These are phyloP conservation scores for Tachuris rubrigastra DNA, from an alignment of 2,113 vertebrate species.

Conservation along the genomic window DNA sequence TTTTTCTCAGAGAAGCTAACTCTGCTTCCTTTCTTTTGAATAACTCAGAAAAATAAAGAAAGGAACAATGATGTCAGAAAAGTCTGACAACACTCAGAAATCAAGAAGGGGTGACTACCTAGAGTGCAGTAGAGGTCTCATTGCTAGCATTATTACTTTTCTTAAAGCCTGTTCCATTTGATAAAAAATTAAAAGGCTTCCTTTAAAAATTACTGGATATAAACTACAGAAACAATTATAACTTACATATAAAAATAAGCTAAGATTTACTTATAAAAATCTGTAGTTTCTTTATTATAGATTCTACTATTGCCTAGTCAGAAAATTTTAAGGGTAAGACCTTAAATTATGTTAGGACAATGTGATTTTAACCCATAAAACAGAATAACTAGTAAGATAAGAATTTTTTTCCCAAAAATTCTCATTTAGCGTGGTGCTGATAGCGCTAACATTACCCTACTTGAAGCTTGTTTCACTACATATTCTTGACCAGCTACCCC, in stretches of 20 bases:
- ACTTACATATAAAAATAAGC: neutral
- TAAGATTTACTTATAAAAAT: neutral
- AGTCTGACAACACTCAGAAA: neutral
- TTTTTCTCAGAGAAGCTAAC: neutral
- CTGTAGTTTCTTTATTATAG: neutral
- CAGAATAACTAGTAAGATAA: neutral
- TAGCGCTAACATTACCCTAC: neutral
- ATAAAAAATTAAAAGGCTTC: neutral
- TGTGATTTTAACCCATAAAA: neutral
- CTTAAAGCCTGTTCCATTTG: neutral
- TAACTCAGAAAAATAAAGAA: neutral
- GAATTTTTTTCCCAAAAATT: neutral
- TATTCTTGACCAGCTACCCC: neutral
- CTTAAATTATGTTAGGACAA: neutral
- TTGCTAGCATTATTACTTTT: neutral
- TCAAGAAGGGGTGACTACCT: neutral
- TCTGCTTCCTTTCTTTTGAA: neutral
- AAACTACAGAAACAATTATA: neutral
- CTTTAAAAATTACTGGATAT: constrained; percentile 2
- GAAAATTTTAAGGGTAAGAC: neutral
- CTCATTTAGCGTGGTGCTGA: neutral
- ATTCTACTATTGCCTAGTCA: neutral
- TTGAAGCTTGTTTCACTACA: neutral
- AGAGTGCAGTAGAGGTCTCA: neutral
- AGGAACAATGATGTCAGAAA: neutral